A percentile compares a stretch with the other conserved stretches of the same genome.
phyloP scores from a whole-genome alignment of 2,888 invertebrate species.

The Megamerina dolium region DNA sequence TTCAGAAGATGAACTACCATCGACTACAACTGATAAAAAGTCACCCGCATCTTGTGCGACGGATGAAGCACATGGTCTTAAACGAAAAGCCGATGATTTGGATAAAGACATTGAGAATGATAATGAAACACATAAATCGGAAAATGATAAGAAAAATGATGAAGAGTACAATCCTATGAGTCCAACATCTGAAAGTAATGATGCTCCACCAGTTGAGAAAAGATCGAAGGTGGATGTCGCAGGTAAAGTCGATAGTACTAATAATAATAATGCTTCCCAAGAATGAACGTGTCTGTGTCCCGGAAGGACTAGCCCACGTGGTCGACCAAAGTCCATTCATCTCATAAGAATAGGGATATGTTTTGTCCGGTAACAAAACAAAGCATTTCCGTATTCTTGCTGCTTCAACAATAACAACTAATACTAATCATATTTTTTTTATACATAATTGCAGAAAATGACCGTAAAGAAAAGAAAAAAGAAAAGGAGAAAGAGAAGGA shows the following conservation, averaged over 20 bases:
- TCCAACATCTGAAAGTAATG: conserved; percentile 70
- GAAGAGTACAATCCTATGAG: conserved; percentile 75
- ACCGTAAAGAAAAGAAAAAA: conserved; percentile 31
- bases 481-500: conserved; percentile 33
- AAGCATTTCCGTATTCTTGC: no score
- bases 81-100: conserved; percentile 25
- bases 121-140: conserved; percentile 13
- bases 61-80: conserved; percentile 15
- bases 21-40: conserved; percentile 29
- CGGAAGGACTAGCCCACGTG: conserved; percentile 5
- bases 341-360: no score
- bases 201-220: conserved; percentile 54
- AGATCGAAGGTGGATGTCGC: conserved; percentile 39
- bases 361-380: no score
- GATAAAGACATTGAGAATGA: conserved; percentile 17
- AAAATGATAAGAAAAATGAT: conserved; percentile 30
- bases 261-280: no score
- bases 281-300: no score
- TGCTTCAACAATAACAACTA: not conserved
- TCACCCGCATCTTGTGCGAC: conserved; percentile 14
- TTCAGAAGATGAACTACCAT: conserved; percentile 75
- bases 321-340: no score
- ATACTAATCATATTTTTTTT: not conserved
- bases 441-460: not conserved
- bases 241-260: conserved; percentile 28